Evolutionary conservation across 2,888 invertebrate species (phyloP), one percentile per base, ranked within the genome.

Genomic region (Gandaritis pyraliata): DNA sequence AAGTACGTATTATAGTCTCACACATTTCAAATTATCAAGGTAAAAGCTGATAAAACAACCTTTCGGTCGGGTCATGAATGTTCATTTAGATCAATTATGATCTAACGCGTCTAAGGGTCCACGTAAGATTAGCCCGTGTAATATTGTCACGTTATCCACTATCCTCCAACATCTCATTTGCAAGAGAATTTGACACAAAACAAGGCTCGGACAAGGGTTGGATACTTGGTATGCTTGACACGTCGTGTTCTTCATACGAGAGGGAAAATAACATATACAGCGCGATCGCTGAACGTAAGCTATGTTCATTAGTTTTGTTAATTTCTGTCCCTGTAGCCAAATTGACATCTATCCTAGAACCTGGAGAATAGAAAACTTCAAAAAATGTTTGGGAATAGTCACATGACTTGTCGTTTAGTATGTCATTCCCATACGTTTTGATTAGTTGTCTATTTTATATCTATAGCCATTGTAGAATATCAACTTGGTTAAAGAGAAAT

Each of bases 181-280:
- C 52, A 67, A 56, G 57, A 61, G 59, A 55, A 66, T 66, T 67
- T 62, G 64, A 59, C 56, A 59, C 61, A 54, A 61, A 67, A 66
- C 58, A 45, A 51, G 23, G 30, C 61, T 62, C 38, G 57, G 39
- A 61, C 58, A 67, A 66, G 64, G 64, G 53, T 36, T 36, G 56
- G 65, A 59, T 65, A 66, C 52, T 70, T 64, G 56, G 46, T 53
- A 70, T 68, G 66, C 70, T 50, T 23, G 23, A 53, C 67, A 63
- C 50, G 54, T 41, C 50, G 54, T 41, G 50, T 55, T 15, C 43
- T 47, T 51, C 29, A 43, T 54, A 38, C 23, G 11, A 51, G 50
- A 51, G 50, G 33, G 4, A 33, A 33, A 50, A 51, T 46, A 46
- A 45, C 38, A n/a, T 8, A 39, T 38, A 33, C 11, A 18, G 36